Conservation (phyloP, 64 coral and sea anemone genomes). For the Pachyseris speciosa region DNA sequence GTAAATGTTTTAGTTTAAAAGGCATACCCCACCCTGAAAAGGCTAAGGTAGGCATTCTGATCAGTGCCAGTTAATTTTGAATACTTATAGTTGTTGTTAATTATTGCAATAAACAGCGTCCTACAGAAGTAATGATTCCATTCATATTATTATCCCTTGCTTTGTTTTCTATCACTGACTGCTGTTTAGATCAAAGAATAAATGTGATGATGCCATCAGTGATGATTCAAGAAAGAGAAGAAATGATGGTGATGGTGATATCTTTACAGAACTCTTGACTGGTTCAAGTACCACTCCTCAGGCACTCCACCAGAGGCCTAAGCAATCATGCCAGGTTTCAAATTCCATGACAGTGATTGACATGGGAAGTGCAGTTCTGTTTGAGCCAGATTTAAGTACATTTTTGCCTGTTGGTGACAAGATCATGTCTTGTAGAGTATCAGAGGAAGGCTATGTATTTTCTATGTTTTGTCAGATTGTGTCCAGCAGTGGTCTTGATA, state of each 20-base stretch:
- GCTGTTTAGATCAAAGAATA: not conserved
- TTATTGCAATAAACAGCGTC: no score
- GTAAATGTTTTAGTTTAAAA: no score
- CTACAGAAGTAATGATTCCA: no score
- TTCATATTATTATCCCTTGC: no score
- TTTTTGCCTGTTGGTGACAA: not conserved
- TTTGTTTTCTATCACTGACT: not conserved
- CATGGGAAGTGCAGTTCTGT: constrained; percentile 13
- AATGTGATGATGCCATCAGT: not conserved
- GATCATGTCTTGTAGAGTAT: not conserved
- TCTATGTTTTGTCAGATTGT: not conserved
- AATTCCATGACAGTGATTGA: not conserved
- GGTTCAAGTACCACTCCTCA: not conserved
- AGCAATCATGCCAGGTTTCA: not conserved
- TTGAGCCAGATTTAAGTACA: not conserved
- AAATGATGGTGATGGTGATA: not conserved
- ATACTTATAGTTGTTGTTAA: no score
- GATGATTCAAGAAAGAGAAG: not conserved
- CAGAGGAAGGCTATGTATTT: not conserved
- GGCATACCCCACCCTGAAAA: no score
- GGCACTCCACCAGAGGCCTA: not conserved
- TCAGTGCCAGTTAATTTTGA: no score
- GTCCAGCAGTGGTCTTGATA: not conserved
- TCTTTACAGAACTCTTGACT: constrained; percentile 22
- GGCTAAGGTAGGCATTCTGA: no score